Percentiles rank a stretch among this genome's conserved stretches.
Evolutionary conservation across 2,113 vertebrate genomes (phyloP).

Genomic region (Nipponia nippon): DNA sequence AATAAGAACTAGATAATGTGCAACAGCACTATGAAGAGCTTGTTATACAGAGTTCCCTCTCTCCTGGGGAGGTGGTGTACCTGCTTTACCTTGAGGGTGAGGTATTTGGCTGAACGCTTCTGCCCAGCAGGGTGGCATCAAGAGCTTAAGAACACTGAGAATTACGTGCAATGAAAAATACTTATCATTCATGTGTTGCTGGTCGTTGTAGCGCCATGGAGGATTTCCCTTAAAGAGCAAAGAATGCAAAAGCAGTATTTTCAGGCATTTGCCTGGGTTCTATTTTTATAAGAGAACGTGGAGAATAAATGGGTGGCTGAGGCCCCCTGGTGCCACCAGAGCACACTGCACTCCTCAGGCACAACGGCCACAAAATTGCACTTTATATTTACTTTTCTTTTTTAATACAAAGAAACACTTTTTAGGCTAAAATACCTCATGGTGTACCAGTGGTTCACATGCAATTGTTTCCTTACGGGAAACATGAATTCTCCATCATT

Average conservation of each 20-base stretch:
- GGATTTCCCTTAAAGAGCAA: neutral
- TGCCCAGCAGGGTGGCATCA: neutral
- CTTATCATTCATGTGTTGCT: neutral
- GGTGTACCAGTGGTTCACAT: neutral
- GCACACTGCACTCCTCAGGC: neutral
- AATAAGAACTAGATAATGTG: neutral
- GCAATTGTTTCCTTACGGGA: neutral
- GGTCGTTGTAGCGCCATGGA: fast-evolving
- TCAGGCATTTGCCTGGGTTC: fast-evolving
- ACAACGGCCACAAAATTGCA: fast-evolving
- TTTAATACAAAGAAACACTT: neutral
- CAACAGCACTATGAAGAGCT: neutral
- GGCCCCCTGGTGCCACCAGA: conserved; percentile 56
- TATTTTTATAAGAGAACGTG: fast-evolving
- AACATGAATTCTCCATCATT: neutral
- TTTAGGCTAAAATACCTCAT: neutral
- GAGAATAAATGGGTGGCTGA: conserved; percentile 10
- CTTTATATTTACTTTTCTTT: neutral
- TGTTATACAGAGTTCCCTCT: neutral
- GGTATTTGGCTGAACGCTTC: fast-evolving
- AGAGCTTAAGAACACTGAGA: neutral
- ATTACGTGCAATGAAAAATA: neutral
- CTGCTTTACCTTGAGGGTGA: neutral
- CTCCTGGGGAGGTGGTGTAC: neutral
- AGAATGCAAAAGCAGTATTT: neutral